Base-by-base conservation (phyloP, 2,888 invertebrate genomes). In the Andrena haemorrhoa region DNA sequence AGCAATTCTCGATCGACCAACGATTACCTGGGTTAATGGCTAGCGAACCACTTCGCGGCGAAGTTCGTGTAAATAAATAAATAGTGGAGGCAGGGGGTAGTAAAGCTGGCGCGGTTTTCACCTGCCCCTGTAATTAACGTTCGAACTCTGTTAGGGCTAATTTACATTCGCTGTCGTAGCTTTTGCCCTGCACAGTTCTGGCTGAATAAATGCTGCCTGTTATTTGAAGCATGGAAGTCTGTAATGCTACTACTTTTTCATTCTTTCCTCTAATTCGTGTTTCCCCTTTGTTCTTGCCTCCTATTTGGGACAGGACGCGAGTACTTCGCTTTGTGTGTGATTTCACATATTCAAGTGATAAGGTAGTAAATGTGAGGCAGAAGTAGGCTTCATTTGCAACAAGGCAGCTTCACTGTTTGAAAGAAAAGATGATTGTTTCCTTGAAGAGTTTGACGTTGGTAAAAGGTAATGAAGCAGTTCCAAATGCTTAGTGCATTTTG, bases 21-120 rank as follows among this genome's bases (percentile, higher is more conserved):
- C 64, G 65, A 71, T 76, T 70, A 76, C 76, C 12, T 33, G 60
- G 65, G 56, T 69, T 70, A 75, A 76, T 76, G 70, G 47, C 58
- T 56, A 35, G 68, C 53, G 58, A 64, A 65, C 23, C 61, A 41
- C 56, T 70, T 64, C 35, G 31, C 35, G 56, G 64, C 23, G 56
- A 56, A 56, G 10, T 26, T 35, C 66, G 23, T 41, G n/a, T 70
- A 79, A 75, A 58, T 35, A 65, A 77, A 68, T 65, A 53, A 66
- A 75, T 49, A 35, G 58, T 7, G 7, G 2, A 4, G n/a, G 20
- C 10, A 6, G 20, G 10, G 41, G n/a, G 29, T 35, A 31, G 47
- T 0, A n/a, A 60, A 51, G 10, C 41, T 8, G 51, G 10, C n/a
- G 70, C 47, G n/a, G 58, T 49, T 47, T 60, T 26, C 10, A 47